Conservation (phyloP, 2,113 vertebrate genomes). For the Microcebus murinus region DNA sequence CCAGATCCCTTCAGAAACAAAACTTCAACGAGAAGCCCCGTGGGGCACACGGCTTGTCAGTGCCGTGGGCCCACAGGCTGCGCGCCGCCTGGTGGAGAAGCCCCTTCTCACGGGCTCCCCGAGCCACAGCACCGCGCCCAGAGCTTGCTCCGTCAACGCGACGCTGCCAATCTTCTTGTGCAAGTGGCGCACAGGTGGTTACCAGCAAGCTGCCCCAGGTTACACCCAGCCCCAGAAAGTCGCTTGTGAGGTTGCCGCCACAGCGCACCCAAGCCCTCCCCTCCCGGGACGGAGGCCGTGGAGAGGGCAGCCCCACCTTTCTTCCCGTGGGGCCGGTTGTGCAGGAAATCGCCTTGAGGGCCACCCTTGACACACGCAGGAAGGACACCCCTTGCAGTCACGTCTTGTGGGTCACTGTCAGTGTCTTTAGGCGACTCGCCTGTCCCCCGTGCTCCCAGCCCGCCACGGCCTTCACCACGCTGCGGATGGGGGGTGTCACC, state of each 20-base stretch:
- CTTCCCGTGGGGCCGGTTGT: neutral
- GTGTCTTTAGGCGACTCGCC: no score
- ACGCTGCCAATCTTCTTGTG: neutral
- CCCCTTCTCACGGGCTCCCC: neutral
- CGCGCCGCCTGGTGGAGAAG: neutral
- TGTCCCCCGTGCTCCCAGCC: neutral
- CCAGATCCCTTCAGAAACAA: neutral
- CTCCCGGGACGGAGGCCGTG: neutral
- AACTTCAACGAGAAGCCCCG: neutral
- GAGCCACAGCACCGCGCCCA: neutral
- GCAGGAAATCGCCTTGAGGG: neutral
- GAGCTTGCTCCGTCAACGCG: neutral
- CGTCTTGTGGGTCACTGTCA: rapidly evolving
- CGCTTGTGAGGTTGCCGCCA: neutral
- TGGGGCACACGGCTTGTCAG: neutral
- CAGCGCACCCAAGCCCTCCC: neutral
- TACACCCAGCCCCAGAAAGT: neutral
- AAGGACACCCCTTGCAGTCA: neutral
- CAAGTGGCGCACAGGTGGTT: neutral
- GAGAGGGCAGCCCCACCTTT: no score
- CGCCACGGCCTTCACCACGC: neutral
- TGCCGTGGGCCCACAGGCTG: neutral
- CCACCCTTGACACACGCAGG: rapidly evolving
- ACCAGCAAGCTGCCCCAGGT: neutral
- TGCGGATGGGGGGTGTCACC: rapidly evolving